Conservation (phyloP, 2,113 vertebrate species). For the Taurulus bubalis region DNA sequence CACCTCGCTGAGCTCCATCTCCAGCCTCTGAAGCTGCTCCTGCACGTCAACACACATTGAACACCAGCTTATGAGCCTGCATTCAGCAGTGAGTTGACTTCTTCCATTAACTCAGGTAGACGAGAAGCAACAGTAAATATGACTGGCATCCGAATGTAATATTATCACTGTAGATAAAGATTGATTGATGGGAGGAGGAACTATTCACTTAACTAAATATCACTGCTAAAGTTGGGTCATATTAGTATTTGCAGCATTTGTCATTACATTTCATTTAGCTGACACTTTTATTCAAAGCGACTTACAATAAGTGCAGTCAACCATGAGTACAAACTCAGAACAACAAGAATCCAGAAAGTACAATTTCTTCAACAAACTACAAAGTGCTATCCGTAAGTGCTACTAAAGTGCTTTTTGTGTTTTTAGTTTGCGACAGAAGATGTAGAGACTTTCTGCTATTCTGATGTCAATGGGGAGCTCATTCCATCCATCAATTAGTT, state of each 20-base stretch:
- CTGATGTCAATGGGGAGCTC: too few relatives aligned
- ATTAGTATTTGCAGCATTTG: background rate
- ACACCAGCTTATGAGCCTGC: background rate
- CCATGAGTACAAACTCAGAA: too few relatives aligned
- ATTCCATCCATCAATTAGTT: background rate
- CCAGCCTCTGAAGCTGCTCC: constrained; percentile 96
- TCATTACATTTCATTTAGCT: too few relatives aligned
- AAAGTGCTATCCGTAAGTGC: too few relatives aligned
- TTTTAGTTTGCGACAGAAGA: too few relatives aligned
- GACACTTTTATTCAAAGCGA: too few relatives aligned
- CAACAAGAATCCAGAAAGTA: too few relatives aligned
- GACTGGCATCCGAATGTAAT: background rate
- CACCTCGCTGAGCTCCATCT: constrained; percentile 94
- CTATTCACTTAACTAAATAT: background rate
- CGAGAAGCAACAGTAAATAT: background rate
- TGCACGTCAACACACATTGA: constrained; percentile 60
- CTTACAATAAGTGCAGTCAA: too few relatives aligned
- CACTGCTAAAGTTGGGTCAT: too few relatives aligned
- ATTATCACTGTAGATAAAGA: background rate
- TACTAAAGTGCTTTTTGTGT: too few relatives aligned
- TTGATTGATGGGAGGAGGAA: background rate
- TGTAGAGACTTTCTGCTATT: too few relatives aligned
- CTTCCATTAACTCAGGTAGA: background rate
- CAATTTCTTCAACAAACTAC: too few relatives aligned
- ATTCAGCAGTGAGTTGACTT: background rate